A percentile compares a stretch with the other conserved stretches of the same genome.
phyloP scores from a whole-genome alignment of 2,113 vertebrate species.

The Rhea pennata region DNA sequence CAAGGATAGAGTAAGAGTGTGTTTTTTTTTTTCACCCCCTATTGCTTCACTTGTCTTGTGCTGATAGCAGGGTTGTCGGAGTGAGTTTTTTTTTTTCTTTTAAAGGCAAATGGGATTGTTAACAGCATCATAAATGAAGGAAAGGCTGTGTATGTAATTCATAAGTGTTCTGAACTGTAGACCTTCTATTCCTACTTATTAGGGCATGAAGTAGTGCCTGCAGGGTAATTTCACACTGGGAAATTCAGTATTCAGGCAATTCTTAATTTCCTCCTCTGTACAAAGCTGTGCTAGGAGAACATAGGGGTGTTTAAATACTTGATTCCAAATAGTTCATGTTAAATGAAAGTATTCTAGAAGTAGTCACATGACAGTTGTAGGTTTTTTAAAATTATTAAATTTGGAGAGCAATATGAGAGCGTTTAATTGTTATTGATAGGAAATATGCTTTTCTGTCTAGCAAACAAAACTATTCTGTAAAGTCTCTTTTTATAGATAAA shows the following conservation, averaged over 20 bases:
- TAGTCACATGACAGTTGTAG: not conserved
- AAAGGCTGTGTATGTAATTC: slow-evolving; percentile 51
- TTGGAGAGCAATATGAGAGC: not conserved
- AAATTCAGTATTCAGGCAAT: slow-evolving; percentile 21
- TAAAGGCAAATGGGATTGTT: slow-evolving; percentile 28
- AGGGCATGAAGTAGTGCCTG: slow-evolving; percentile 64
- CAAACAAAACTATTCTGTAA: not conserved
- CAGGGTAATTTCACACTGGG: slow-evolving; percentile 42
- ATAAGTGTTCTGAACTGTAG: slow-evolving; percentile 48
- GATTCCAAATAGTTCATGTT: not conserved
- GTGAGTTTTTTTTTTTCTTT: too few relatives aligned
- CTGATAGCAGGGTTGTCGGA: not conserved
- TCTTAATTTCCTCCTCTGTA: slow-evolving; percentile 40
- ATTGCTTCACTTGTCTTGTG: slow-evolving; percentile 12
- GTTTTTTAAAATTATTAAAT: not conserved
- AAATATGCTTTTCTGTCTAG: not conserved
- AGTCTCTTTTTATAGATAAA: not conserved
- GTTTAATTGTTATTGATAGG: not conserved
- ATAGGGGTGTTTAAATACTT: slow-evolving; percentile 11
- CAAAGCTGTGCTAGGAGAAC: slow-evolving; percentile 21
- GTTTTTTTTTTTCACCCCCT: slow-evolving; percentile 30
- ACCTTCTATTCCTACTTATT: slow-evolving; percentile 61
- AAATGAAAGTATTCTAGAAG: slow-evolving; percentile 17
- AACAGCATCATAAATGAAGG: slow-evolving; percentile 34
- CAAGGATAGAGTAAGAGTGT: not conserved